Conservation (phyloP, 2,888 invertebrate genomes). For the Dexiosoma caninum region DNA sequence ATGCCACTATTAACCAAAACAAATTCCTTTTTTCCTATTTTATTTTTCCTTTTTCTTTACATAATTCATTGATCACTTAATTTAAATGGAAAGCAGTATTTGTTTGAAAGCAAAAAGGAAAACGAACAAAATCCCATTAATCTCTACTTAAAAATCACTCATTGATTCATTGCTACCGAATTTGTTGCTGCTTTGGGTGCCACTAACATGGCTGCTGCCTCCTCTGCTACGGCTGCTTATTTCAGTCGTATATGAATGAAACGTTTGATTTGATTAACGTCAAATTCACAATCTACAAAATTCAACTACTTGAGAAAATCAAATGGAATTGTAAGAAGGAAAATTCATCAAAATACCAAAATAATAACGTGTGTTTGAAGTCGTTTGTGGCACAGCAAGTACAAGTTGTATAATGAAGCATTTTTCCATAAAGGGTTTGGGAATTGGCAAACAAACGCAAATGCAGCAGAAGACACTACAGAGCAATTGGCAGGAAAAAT, state of each 20-base stretch:
- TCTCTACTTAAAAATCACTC: slow-evolving; percentile 60
- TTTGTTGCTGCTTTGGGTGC: slow-evolving; percentile 18
- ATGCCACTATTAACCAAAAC: slow-evolving; percentile 40
- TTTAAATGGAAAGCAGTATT: slow-evolving; percentile 41
- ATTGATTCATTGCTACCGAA: slow-evolving; percentile 51
- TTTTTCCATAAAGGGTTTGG: slow-evolving; percentile 25
- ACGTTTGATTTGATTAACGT: slow-evolving; percentile 63
- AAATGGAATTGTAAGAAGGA: slow-evolving; percentile 15
- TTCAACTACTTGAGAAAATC: slow-evolving; percentile 39
- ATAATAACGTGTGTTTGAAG: slow-evolving; percentile 12
- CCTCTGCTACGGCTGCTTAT: slow-evolving; percentile 23
- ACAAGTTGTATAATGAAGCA: neutral
- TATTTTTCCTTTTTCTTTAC: slow-evolving; percentile 30
- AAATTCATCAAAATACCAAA: slow-evolving; percentile 11
- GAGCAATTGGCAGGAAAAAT: neutral
- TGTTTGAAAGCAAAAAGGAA: neutral
- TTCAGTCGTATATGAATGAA: slow-evolving; percentile 48
- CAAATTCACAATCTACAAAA: slow-evolving; percentile 46
- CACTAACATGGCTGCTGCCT: neutral
- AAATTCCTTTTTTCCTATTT: slow-evolving; percentile 37
- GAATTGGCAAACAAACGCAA: neutral
- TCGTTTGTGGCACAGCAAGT: slow-evolving; percentile 18
- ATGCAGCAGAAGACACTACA: neutral
- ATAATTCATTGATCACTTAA: slow-evolving; percentile 57
- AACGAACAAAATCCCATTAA: slow-evolving; percentile 43